Percentiles rank a stretch among this genome's conserved stretches.
phyloP scores from a whole-genome alignment of 2,888 invertebrate species.

The Shargacucullia verbasci region DNA sequence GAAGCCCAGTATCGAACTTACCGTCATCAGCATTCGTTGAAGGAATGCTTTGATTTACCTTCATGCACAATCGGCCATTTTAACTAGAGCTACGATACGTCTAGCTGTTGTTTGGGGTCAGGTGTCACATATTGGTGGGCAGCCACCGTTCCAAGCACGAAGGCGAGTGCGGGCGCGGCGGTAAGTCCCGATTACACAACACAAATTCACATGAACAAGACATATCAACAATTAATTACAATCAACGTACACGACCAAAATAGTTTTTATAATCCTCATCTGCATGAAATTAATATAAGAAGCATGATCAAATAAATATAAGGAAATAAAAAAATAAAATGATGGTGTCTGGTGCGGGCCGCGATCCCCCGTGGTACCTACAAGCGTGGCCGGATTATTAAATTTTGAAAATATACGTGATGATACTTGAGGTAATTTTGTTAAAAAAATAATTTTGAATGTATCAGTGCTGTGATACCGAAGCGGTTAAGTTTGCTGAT shows the following conservation, averaged over 20 bases:
- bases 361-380: constrained; percentile 64
- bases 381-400: constrained; percentile 50
- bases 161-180: constrained; percentile 87
- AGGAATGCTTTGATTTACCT: constrained; percentile 84
- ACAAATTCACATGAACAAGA: constrained; percentile 89
- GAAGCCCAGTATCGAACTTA: constrained; percentile 80
- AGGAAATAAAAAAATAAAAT: constrained; percentile 70
- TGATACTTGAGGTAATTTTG: constrained; percentile 40
- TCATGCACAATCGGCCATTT: constrained; percentile 82
- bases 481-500: constrained; percentile 66
- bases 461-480: constrained; percentile 66
- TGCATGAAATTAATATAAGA: constrained; percentile 78
- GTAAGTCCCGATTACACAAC: constrained; percentile 83
- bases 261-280: constrained; percentile 83
- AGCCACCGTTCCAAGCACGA: constrained; percentile 82
- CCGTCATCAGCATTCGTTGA: constrained; percentile 83
- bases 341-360: constrained; percentile 77
- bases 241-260: constrained; percentile 87
- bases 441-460: constrained; percentile 44
- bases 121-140: constrained; percentile 81
- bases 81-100: constrained; percentile 83
- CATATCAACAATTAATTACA: constrained; percentile 80
- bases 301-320: constrained; percentile 78
- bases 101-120: constrained; percentile 78
- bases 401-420: constrained; percentile 17